These are phyloP conservation scores for Pogonophryne albipinna DNA, from an alignment of 2,797 vertebrate species.

Conservation along the genomic window DNA sequence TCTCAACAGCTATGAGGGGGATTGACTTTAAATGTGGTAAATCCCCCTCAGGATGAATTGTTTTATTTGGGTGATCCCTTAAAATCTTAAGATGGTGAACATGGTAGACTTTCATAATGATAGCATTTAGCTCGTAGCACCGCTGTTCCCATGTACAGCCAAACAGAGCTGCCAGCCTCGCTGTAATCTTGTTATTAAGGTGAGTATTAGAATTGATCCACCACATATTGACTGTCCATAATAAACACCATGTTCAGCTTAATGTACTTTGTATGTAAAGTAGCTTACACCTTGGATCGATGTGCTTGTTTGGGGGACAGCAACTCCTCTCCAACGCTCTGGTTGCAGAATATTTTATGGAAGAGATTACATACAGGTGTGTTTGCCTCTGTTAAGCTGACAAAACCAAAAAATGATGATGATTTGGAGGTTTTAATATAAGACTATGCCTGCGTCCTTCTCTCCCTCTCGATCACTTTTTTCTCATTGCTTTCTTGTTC, in stretches of 20 bases:
- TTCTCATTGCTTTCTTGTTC: slow-evolving; percentile 42
- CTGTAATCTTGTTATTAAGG: slow-evolving; percentile 13
- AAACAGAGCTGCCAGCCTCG: neutral
- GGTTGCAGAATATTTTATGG: no score
- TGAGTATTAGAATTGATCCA: slow-evolving; percentile 15
- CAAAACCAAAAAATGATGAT: slow-evolving; percentile 36
- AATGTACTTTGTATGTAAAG: slow-evolving; percentile 14
- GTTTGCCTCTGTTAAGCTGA: slow-evolving; percentile 16
- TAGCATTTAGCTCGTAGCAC: neutral
- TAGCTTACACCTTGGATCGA: slow-evolving; percentile 30
- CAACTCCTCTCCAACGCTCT: neutral
- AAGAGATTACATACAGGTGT: no score
- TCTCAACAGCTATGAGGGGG: no score
- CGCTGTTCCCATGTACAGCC: neutral
- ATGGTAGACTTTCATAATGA: neutral
- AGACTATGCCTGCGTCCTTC: slow-evolving; percentile 7
- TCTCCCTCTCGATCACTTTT: slow-evolving; percentile 23
- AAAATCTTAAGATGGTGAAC: no score
- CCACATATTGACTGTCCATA: neutral
- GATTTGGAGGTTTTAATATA: slow-evolving; percentile 37
- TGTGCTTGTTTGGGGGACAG: slow-evolving; percentile 30
- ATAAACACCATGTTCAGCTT: slow-evolving; percentile 21
- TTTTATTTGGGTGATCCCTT: no score
- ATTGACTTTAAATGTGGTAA: no score
- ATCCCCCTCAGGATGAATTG: no score